phyloP scores from a whole-genome alignment of 2,888 invertebrate species.

The Temnothorax unifasciatus region DNA sequence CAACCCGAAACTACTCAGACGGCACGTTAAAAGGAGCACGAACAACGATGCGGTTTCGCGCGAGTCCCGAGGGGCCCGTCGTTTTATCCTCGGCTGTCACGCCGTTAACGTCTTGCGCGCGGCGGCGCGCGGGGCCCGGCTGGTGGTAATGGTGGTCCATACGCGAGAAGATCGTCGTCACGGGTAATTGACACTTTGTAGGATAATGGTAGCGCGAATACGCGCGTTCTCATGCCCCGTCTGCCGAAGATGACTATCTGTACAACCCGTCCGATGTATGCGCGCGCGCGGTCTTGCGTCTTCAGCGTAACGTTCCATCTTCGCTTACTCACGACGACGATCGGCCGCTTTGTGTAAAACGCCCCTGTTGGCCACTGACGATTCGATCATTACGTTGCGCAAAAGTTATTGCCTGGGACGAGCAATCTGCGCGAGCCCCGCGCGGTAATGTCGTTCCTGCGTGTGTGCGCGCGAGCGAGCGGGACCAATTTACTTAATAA shows the following conservation, averaged over 20 bases:
- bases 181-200: constrained; percentile 77
- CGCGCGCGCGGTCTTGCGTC: neutral
- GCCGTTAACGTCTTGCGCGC: constrained; percentile 59
- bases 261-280: neutral
- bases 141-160: constrained; percentile 63
- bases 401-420: constrained; percentile 50
- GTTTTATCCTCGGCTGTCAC: constrained; percentile 59
- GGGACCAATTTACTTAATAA: constrained; percentile 74
- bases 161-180: constrained; percentile 67
- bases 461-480: constrained; percentile 8
- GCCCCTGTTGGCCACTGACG: constrained; percentile 54
- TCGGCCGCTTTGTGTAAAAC: constrained; percentile 56
- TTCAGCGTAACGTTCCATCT: neutral
- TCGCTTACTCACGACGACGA: constrained; percentile 45
- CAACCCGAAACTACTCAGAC: constrained; percentile 30
- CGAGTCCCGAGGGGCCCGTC: constrained; percentile 44
- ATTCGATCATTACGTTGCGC: constrained; percentile 66
- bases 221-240: constrained; percentile 52
- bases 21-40: constrained; percentile 1
- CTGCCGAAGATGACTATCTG: constrained; percentile 64
- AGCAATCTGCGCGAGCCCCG: constrained; percentile 41
- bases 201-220: constrained; percentile 67
- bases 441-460: constrained; percentile 43
- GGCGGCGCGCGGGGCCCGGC: neutral
- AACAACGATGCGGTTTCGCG: constrained; percentile 56